Evolutionary conservation across 2,113 vertebrate species (phyloP).

Genomic region (Psittacara wagleri): DNA sequence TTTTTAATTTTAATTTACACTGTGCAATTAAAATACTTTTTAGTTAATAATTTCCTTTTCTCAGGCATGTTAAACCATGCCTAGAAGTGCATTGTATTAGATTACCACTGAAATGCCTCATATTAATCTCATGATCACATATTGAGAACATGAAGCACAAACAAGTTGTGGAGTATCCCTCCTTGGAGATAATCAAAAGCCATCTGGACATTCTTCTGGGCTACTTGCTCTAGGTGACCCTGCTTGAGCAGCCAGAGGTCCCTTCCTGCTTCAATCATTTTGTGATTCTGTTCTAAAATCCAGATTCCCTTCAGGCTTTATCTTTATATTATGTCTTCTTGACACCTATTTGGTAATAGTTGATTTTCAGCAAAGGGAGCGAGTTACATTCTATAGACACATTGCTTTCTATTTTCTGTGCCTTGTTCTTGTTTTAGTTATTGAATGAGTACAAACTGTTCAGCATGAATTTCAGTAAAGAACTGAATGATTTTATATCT

Average conservation of each 20-base stretch:
- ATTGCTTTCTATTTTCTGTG: background rate
- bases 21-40: background rate
- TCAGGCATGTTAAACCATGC: background rate
- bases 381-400: background rate
- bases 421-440: background rate
- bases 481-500: background rate
- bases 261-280: background rate
- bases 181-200: background rate
- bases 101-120: background rate
- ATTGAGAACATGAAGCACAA: background rate
- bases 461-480: background rate
- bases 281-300: background rate
- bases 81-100: background rate
- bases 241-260: background rate
- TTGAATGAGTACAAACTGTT: background rate
- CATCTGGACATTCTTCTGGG: background rate
- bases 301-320: background rate
- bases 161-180: background rate
- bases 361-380: background rate
- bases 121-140: background rate
- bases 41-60: background rate
- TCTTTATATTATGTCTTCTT: background rate
- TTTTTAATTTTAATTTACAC: background rate
- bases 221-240: background rate
- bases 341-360: background rate